Evolutionary conservation across 2,113 vertebrate species (phyloP).

Genomic region (Toxotes jaculatrix): DNA sequence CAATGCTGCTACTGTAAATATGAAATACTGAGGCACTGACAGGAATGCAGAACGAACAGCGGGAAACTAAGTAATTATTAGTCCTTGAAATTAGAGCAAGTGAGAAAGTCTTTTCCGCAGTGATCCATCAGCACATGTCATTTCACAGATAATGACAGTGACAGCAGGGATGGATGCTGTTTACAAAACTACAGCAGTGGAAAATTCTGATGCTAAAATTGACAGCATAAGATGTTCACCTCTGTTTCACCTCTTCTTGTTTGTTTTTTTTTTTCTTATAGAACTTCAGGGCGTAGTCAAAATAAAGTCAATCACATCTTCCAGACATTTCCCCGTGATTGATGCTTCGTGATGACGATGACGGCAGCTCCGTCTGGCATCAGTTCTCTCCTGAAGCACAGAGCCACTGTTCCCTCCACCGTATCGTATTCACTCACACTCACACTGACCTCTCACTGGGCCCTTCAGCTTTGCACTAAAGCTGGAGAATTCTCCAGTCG

Average conservation of each 20-base stretch:
- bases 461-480: background rate
- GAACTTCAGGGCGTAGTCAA: background rate
- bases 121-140: slow-evolving; percentile 44
- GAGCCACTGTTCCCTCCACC: background rate
- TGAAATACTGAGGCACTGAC: background rate
- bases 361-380: background rate
- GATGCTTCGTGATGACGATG: background rate
- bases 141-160: slow-evolving; percentile 36
- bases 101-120: background rate
- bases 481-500: background rate
- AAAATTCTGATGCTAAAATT: background rate
- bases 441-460: background rate
- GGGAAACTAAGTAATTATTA: background rate
- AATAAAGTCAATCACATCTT: background rate
- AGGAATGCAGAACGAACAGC: slow-evolving; percentile 4
- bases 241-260: background rate
- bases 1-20: background rate
- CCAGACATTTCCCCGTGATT: no score
- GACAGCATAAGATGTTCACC: background rate
- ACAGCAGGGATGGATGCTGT: slow-evolving; percentile 38
- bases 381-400: background rate
- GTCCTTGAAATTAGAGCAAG: background rate
- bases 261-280: background rate
- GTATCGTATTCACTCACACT: background rate
- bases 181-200: background rate